These are phyloP conservation scores for Dasysyrphus albostriatus DNA, from an alignment of 2,888 invertebrate genomes.

Conservation along the genomic window DNA sequence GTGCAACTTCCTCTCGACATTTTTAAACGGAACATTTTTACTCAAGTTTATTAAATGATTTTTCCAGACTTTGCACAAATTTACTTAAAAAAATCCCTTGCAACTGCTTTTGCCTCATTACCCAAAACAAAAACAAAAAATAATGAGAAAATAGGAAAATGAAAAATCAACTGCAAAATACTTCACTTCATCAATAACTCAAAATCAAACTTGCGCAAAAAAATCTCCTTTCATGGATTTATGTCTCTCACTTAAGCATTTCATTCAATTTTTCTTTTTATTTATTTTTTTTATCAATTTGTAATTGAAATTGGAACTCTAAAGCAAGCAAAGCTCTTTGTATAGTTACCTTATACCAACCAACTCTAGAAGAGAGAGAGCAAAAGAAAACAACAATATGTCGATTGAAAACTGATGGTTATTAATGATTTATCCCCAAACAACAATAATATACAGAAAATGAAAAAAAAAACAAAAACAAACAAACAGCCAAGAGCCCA, in stretches of 20 bases:
- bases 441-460: conserved; percentile 40
- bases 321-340: neutral
- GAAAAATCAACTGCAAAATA: conserved; percentile 51
- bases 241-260: conserved; percentile 18
- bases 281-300: conserved; percentile 38
- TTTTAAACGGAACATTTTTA: too few relatives aligned
- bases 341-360: neutral
- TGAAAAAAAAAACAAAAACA: neutral
- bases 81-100: too few relatives aligned
- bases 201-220: conserved; percentile 62
- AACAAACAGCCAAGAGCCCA: neutral
- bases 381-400: conserved; percentile 59
- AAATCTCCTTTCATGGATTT: conserved; percentile 34
- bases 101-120: neutral
- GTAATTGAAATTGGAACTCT: conserved; percentile 45
- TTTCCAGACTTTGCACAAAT: too few relatives aligned
- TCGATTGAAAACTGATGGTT: conserved; percentile 73
- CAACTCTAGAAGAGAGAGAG: neutral
- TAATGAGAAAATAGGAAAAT: conserved; percentile 9
- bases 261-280: neutral
- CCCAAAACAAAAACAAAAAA: neutral
- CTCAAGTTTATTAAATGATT: too few relatives aligned
- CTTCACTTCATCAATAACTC: conserved; percentile 68
- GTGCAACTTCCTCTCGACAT: too few relatives aligned
- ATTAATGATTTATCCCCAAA: conserved; percentile 70